phyloP scores from a whole-genome alignment of 2,113 vertebrate species.

The Myiozetetes cayanensis region DNA sequence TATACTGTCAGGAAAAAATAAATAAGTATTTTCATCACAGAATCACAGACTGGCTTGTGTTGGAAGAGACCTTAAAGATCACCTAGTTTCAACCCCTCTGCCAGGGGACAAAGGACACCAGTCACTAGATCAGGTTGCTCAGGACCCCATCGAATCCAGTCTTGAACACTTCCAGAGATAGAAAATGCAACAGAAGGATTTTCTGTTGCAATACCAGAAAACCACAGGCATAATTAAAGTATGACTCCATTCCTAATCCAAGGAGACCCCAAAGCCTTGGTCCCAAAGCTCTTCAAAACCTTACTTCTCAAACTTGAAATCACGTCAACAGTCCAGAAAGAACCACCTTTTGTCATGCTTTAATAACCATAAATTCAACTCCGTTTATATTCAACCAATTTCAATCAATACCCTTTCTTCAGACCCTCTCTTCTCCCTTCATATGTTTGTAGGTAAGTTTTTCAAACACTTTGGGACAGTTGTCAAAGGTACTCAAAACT shows the following conservation, averaged over 20 bases:
- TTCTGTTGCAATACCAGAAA: background rate
- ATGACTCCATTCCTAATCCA: background rate
- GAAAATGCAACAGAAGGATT: background rate
- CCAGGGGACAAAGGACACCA: background rate
- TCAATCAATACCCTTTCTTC: background rate
- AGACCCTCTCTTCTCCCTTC: background rate
- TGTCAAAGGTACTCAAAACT: background rate
- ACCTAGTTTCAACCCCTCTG: background rate
- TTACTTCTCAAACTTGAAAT: background rate
- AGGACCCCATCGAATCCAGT: background rate
- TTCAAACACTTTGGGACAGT: background rate
- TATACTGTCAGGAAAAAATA: background rate
- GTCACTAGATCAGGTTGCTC: background rate
- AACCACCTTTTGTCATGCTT: background rate
- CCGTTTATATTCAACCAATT: background rate
- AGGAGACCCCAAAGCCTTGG: background rate
- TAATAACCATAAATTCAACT: background rate
- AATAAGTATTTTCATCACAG: background rate
- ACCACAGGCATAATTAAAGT: background rate
- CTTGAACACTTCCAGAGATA: background rate
- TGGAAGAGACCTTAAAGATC: background rate
- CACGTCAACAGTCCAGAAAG: background rate
- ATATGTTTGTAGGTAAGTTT: background rate
- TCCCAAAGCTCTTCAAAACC: background rate
- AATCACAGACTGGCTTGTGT: background rate